Evolutionary conservation across 2,888 invertebrate species (phyloP), one percentile per base, ranked within the genome.

Genomic region (Kryphioiulus occultus): DNA sequence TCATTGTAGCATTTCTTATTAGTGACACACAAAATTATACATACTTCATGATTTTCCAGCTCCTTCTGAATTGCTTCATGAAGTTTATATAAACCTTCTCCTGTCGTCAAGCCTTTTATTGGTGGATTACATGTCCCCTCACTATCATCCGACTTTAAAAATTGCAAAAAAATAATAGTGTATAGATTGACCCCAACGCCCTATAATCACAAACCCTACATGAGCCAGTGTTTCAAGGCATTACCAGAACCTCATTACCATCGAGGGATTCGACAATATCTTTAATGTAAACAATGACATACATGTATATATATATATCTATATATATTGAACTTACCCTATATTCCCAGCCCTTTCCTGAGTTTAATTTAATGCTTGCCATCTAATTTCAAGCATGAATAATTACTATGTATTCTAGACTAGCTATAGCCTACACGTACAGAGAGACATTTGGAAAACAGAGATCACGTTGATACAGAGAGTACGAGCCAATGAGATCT

Each of bases 11-110:
- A 90, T 59, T 9, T 85, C 12, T 32, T 35, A 85, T 94, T 94
- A 92, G 93, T 90, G 93, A 93, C 90, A 93, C 94, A 92, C 92
- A 91, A 91, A 93, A 30, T 10, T 30, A 78, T 15, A 30, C 26
- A 93, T 90, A 93, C 92, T 91, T 94, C 94, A 91, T 95, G 94
- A 89, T 95, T 94, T 85, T 93, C 92, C 88, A 96, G 92, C 88
- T 95, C 94, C 89, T 92, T 92, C 89, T 93, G 93, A 89, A 96
- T 95, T 91, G 96, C 96, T 90, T 94, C 93, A 90, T 95, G 94
- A 88, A 96, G 93, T 91, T 94, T 94, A 89, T 93, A 92, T 88
- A 96, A 92, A 35, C 96, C 96, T 89, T 94, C 94, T 84, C 88
- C 78, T 7, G 89, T 90, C 26, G 89, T 85, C 53, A 90, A 85